phyloP scores from a whole-genome alignment of 1,140 invertebrate genomes.

The Coenobita brevimanus region DNA sequence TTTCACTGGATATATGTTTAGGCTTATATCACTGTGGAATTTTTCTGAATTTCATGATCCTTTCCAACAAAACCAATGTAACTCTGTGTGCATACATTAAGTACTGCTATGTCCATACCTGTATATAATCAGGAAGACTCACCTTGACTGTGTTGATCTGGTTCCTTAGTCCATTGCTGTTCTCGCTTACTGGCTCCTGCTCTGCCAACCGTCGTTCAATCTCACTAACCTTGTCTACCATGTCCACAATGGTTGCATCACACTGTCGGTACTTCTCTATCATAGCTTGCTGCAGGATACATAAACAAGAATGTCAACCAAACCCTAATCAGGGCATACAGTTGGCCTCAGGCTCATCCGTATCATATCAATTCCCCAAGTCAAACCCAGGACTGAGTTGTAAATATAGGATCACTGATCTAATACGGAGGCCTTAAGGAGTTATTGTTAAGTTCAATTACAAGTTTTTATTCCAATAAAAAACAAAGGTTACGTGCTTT shows the following conservation, averaged over 20 bases:
- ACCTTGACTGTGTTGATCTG: conserved; percentile 93
- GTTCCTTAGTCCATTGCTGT: conserved; percentile 88
- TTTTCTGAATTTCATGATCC: neutral
- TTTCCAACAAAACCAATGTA: neutral
- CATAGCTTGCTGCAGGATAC: conserved; percentile 85
- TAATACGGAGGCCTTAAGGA: too few species aligned
- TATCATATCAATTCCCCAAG: too few species aligned
- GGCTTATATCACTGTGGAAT: too few species aligned
- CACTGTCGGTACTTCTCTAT: conserved; percentile 94
- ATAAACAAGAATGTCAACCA: conserved; percentile 16
- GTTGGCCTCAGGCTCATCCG: too few species aligned
- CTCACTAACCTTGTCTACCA: conserved; percentile 90
- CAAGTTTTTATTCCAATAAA: conserved; percentile 16
- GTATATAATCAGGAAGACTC: conserved; percentile 53
- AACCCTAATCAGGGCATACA: neutral
- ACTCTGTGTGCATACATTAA: too few species aligned
- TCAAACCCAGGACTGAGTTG: too few species aligned
- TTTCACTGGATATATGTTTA: too few species aligned
- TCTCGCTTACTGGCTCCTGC: conserved; percentile 91
- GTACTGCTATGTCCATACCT: too few species aligned
- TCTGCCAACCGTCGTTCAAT: conserved; percentile 90
- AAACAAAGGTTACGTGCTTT: conserved; percentile 45
- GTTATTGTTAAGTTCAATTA: neutral
- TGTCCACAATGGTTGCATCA: conserved; percentile 86
- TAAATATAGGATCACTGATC: too few species aligned